phyloP scores from a whole-genome alignment of 2,113 vertebrate genomes.

The Marmota monax region DNA sequence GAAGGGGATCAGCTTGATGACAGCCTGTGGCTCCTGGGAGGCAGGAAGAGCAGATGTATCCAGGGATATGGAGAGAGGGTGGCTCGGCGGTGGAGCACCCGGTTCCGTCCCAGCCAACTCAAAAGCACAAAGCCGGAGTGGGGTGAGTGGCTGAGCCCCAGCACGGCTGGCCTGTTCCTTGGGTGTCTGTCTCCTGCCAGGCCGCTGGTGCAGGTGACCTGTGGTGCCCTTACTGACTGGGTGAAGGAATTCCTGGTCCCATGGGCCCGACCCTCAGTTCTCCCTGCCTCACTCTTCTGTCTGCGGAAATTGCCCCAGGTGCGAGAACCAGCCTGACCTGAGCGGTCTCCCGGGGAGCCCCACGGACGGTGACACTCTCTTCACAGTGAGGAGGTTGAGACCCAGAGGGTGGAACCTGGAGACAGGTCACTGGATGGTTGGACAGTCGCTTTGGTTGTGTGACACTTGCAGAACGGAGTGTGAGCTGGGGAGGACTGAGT shows the following conservation, averaged over 20 bases:
- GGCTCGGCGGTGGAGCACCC: too few species aligned
- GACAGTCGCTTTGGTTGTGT: not conserved
- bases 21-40: not conserved
- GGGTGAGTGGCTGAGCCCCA: too few species aligned
- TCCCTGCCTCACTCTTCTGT: not conserved
- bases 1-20: not conserved
- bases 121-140: too few species aligned
- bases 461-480: not conserved
- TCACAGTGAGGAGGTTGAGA: not conserved
- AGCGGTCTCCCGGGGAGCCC: not conserved
- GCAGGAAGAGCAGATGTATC: not conserved
- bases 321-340: not conserved
- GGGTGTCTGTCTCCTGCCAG: too few species aligned
- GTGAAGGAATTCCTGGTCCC: not conserved
- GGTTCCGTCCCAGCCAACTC: too few species aligned
- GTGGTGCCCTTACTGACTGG: not conserved
- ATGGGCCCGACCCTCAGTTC: accelerated
- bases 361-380: not conserved
- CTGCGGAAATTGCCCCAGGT: not conserved
- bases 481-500: not conserved
- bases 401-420: not conserved
- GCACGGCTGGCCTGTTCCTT: not conserved
- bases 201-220: not conserved
- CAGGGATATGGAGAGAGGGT: not conserved
- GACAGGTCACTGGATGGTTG: not conserved